These are phyloP conservation scores for Gymnarchus niloticus DNA, from an alignment of 2,113 vertebrate genomes.

Conservation along the genomic window DNA sequence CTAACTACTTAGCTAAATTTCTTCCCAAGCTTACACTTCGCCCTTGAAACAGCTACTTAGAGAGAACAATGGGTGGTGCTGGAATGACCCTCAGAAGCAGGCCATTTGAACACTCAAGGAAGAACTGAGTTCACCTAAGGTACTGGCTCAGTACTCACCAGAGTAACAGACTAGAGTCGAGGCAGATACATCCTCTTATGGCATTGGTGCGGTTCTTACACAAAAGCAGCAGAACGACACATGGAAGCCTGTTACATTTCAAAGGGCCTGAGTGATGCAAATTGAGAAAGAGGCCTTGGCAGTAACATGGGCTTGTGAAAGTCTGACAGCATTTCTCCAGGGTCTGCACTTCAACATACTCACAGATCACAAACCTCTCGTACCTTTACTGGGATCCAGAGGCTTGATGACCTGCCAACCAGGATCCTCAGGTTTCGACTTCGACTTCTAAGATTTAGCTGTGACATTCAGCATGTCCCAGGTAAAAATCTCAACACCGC, in stretches of 20 bases:
- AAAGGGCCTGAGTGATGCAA: background rate
- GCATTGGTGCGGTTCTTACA: background rate
- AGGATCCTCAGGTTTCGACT: conserved; percentile 5
- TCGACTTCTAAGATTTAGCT: conserved; percentile 16
- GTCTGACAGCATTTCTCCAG: conserved; percentile 3
- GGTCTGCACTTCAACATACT: conserved; percentile 28
- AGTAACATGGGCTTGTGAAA: conserved; percentile 16
- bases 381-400: conserved; percentile 31
- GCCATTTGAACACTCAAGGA: background rate
- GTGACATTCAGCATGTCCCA: conserved; percentile 29
- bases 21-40: background rate
- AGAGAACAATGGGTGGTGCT: background rate
- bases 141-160: background rate
- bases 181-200: background rate
- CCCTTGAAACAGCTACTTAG: background rate
- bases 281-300: conserved; percentile 36
- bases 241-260: background rate
- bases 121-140: background rate
- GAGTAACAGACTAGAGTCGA: background rate
- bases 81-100: background rate
- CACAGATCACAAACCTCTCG: conserved; percentile 31
- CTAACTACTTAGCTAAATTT: conserved; percentile 27
- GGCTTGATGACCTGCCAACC: conserved; percentile 29
- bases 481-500: conserved; percentile 33
- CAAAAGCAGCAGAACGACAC: background rate